Base-by-base conservation (phyloP, 2,113 vertebrate species). In the Sialia sialis region DNA sequence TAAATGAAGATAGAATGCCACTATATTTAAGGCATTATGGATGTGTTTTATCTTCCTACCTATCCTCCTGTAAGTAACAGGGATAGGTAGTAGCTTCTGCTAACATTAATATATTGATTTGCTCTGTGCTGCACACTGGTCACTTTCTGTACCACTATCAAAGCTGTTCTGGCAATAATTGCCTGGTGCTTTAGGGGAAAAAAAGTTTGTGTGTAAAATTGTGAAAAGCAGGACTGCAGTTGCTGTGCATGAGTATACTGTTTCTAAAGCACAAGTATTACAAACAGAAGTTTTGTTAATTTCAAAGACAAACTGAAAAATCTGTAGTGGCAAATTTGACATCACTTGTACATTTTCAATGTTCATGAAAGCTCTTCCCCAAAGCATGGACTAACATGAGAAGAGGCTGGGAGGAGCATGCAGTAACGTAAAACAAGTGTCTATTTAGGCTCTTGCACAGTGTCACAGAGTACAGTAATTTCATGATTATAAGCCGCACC, bases 1-100 rank as follows among this genome's bases (percentile, higher is more conserved):
- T 91, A 96, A 96, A 94, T 82, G 68, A 94, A 96, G 62, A 38
- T n/a, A 69, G 52, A 81, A 41, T 39, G 34, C 38, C 25, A 39
- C 62, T 76, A 18, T 80, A 62, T 76, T 96, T 94, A 82, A 89
- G 58, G 48, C 26, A 76, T 87, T 87, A 58, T 54, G 46, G 41
- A 66, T 54, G 23, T 56, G 30, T 36, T 93, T 79, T 85, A 46
- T 68, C 26, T 79, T 91, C 87, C 58, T 52, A 19, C 23, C 44
- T 73, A 25, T 70, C 26, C 29, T 91, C 44, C 55, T 64, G 39
- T n/a, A 73, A 60, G 77, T 64, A 87, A 73, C 11, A 1, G 13
- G 63, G 51, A 59, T 26, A 64, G 58, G 66, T 55, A 52, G 66
- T 27, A 66, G 29, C 46, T 91, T 94, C 84, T 49, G 67, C 77